Conservation (phyloP, 2,797 vertebrate species). For the Rhincodon typus region DNA sequence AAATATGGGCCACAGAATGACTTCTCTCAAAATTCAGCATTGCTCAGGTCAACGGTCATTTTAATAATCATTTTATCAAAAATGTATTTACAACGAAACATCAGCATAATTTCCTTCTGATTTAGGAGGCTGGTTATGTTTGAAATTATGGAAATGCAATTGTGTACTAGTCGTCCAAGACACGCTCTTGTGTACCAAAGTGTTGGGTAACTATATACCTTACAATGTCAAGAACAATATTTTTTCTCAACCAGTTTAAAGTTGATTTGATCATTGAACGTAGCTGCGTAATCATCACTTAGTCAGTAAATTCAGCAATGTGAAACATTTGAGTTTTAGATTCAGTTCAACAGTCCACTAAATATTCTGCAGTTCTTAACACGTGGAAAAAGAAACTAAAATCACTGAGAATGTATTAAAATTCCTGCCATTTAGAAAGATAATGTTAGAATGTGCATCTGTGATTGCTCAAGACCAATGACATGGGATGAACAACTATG, state of each 20-base stretch:
- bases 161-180: not conserved
- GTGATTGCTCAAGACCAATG: not conserved
- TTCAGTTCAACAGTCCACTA: not conserved
- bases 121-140: not conserved
- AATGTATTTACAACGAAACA: not conserved
- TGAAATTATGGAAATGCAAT: not conserved
- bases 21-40: no score
- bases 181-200: not conserved
- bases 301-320: not conserved
- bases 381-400: not conserved
- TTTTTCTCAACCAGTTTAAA: not conserved
- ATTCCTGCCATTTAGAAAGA: not conserved
- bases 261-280: not conserved
- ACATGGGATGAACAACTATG: not conserved
- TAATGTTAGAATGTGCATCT: not conserved
- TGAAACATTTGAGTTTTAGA: not conserved
- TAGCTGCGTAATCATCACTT: not conserved
- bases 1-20: no score
- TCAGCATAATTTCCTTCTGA: not conserved
- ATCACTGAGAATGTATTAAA: not conserved
- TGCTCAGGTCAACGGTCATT: not conserved
- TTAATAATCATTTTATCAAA: not conserved
- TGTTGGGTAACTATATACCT: not conserved
- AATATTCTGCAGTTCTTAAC: not conserved
- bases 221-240: not conserved